Percentiles rank a stretch among this genome's conserved stretches.
Evolutionary conservation across 2,888 invertebrate genomes (phyloP).

Genomic region (Leucophenga montana): DNA sequence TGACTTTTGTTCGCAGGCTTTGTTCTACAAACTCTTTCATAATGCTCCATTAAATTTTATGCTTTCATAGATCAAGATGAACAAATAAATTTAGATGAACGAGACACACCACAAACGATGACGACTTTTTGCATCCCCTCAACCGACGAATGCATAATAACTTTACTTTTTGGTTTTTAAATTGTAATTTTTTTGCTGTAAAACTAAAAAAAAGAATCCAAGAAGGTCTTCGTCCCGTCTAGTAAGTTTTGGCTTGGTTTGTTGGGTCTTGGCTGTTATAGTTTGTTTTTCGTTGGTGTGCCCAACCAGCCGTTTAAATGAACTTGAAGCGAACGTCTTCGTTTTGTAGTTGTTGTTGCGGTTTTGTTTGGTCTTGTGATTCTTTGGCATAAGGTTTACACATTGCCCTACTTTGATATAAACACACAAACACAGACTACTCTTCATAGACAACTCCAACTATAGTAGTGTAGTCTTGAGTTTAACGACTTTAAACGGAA

Average conservation of each 20-base stretch:
- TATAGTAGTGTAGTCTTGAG: constrained; percentile 37
- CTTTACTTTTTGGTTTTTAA: constrained; percentile 31
- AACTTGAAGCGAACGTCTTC: constrained; percentile 54
- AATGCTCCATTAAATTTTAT: constrained; percentile 69
- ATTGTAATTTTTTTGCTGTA: constrained; percentile 4
- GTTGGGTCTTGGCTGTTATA: constrained; percentile 12
- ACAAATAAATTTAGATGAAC: constrained; percentile 60
- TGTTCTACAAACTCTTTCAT: constrained; percentile 57
- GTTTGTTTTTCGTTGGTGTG: constrained; percentile 30
- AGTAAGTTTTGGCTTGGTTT: constrained; percentile 25
- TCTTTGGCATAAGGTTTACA: constrained; percentile 52
- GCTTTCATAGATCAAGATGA: constrained; percentile 69
- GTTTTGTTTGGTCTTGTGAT: constrained; percentile 25
- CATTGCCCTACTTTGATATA: constrained; percentile 51
- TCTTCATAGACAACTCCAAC: too few species aligned
- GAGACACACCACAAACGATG: background rate
- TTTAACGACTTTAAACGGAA: constrained; percentile 52
- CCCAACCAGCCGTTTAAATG: constrained; percentile 63
- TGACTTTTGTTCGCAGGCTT: constrained; percentile 39
- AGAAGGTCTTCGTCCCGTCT: constrained; percentile 46
- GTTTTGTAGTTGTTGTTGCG: constrained; percentile 19
- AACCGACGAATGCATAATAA: constrained; percentile 35
- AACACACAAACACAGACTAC: background rate
- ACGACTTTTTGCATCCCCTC: constrained; percentile 44
- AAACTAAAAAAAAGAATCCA: background rate